phyloP scores from a whole-genome alignment of 2,797 vertebrate genomes.

The Lepidocolaptes lacrymiger region DNA sequence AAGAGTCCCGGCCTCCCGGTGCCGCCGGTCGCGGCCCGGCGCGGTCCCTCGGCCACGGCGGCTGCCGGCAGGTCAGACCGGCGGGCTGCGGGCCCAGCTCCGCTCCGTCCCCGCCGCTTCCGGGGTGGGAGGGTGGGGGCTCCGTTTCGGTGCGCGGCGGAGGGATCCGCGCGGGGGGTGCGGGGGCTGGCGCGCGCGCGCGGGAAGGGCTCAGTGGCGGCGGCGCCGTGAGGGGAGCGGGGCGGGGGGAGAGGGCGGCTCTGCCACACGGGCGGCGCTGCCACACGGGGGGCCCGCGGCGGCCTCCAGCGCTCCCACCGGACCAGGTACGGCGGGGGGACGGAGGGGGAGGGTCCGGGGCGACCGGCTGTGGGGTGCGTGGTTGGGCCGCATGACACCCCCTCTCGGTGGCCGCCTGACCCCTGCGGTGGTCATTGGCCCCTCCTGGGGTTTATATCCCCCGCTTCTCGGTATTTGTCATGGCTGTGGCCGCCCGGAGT shows the following conservation, averaged over 20 bases:
- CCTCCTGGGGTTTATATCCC: not conserved
- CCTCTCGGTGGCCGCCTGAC: fast-evolving
- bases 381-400: fast-evolving
- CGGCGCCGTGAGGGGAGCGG: not conserved
- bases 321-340: not conserved
- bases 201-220: not conserved
- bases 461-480: too few relatives aligned
- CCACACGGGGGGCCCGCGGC: not conserved
- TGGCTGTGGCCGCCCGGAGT: not conserved
- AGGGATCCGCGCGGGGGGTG: fast-evolving
- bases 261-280: not conserved
- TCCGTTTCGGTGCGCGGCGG: not conserved
- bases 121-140: not conserved
- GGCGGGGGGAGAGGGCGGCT: not conserved
- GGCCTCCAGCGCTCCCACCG: not conserved
- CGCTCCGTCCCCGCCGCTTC: fast-evolving
- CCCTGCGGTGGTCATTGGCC: fast-evolving
- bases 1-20: not conserved
- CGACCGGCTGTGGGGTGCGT: too few relatives aligned
- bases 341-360: not conserved
- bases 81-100: too few relatives aligned
- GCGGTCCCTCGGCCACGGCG: fast-evolving
- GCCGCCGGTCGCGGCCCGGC: fast-evolving
- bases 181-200: not conserved
- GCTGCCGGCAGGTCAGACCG: not conserved